Conservation (phyloP, 2,888 invertebrate genomes). For the Eupithecia pulchellata region DNA sequence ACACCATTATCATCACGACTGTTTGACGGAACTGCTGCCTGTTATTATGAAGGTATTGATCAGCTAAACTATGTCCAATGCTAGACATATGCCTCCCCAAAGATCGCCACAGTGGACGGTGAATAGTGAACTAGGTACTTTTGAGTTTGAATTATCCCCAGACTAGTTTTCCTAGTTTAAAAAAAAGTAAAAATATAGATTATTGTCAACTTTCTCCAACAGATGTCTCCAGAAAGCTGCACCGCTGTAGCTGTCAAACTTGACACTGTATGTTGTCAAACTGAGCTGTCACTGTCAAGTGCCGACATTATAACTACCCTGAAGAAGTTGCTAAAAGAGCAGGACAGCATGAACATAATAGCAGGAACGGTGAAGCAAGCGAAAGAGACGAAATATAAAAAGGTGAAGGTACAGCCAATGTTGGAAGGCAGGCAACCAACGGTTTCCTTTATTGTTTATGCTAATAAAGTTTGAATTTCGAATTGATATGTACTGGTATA, state of each 20-base stretch:
- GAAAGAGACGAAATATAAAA: conserved; percentile 51
- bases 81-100: background rate
- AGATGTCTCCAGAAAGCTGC: conserved; percentile 70
- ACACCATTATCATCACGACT: conserved; percentile 38
- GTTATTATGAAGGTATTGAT: conserved; percentile 56
- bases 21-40: conserved; percentile 55
- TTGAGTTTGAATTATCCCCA: too few species aligned
- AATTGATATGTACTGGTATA: too few species aligned
- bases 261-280: conserved; percentile 59
- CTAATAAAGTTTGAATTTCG: conserved; percentile 28
- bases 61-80: background rate
- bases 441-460: conserved; percentile 60
- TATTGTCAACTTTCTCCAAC: conserved; percentile 13
- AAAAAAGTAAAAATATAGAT: too few species aligned
- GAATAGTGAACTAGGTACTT: too few species aligned
- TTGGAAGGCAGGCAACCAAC: conserved; percentile 56
- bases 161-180: too few species aligned
- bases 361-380: conserved; percentile 51
- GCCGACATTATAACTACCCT: conserved; percentile 46
- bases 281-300: conserved; percentile 52
- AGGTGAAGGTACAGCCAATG: conserved; percentile 58
- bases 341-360: conserved; percentile 60
- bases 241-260: conserved; percentile 59
- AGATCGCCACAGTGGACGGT: too few species aligned
- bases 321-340: conserved; percentile 51